phyloP scores from a whole-genome alignment of 2,888 invertebrate species.

The Julus scandinavius region DNA sequence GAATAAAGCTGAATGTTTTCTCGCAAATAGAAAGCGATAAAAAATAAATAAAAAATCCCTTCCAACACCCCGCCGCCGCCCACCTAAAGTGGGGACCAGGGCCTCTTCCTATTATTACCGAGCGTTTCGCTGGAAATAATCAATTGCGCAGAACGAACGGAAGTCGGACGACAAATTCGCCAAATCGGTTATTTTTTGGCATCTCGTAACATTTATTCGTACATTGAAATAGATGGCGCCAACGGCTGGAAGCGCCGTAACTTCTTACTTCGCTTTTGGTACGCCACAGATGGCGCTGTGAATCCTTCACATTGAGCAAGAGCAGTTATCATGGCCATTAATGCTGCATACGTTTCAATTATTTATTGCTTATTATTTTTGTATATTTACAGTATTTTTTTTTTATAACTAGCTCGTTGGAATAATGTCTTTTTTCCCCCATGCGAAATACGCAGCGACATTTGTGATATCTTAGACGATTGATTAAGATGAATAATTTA shows the following conservation, averaged over 20 bases:
- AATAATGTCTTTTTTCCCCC: too few relatives aligned
- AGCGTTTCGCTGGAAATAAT: neutral
- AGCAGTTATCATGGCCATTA: too few relatives aligned
- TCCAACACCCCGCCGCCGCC: too few relatives aligned
- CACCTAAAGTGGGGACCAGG: neutral
- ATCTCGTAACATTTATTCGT: neutral
- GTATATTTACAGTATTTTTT: too few relatives aligned
- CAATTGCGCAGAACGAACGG: neutral
- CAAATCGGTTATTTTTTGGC: neutral
- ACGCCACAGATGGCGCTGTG: neutral
- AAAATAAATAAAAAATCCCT: slow-evolving; percentile 37
- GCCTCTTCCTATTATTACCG: neutral
- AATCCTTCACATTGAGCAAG: neutral
- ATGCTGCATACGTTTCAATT: too few relatives aligned
- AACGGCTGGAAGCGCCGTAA: neutral
- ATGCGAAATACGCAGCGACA: too few relatives aligned
- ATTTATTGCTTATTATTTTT: too few relatives aligned
- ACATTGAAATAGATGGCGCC: neutral
- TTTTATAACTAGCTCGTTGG: too few relatives aligned
- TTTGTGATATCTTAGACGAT: too few relatives aligned
- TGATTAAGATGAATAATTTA: too few relatives aligned
- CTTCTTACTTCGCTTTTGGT: neutral
- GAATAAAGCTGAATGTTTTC: slow-evolving; percentile 30
- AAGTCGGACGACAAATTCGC: slow-evolving; percentile 3
- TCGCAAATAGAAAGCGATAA: slow-evolving; percentile 29